phyloP scores from a whole-genome alignment of 2,888 invertebrate species.

The Emmelina monodactyla region DNA sequence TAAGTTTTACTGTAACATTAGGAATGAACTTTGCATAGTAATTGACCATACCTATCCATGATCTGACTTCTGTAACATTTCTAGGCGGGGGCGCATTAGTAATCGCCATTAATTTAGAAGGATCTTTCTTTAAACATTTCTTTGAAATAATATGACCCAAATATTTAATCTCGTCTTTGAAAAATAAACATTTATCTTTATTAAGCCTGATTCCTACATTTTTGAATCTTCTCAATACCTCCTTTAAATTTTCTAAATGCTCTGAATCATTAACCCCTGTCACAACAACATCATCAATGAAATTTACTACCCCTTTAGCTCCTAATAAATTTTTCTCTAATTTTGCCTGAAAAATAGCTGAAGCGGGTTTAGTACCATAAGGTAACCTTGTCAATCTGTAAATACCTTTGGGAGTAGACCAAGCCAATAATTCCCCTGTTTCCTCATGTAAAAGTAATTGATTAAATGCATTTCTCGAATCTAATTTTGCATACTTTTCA shows the following conservation, averaged over 20 bases:
- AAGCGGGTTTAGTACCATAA: conserved; percentile 4
- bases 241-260: conserved; percentile 7
- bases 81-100: not conserved
- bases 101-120: not conserved
- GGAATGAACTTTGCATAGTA: conserved; percentile 12
- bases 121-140: conserved; percentile 1
- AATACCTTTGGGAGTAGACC: conserved; percentile 5
- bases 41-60: conserved; percentile 8
- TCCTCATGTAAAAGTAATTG: conserved; percentile 4
- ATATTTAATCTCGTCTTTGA: conserved; percentile 5
- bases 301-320: conserved; percentile 7
- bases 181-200: conserved; percentile 18
- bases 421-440: conserved; percentile 2
- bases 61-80: not conserved
- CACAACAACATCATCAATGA: conserved; percentile 18
- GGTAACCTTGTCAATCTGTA: conserved; percentile 5
- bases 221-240: conserved; percentile 13
- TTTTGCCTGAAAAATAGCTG: conserved; percentile 3
- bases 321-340: not conserved
- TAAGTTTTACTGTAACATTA: conserved; percentile 6
- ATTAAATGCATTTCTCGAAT: conserved; percentile 8
- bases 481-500: conserved; percentile 5
- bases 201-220: conserved; percentile 12
- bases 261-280: conserved; percentile 14
- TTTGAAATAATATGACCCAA: conserved; percentile 2